phyloP scores from a whole-genome alignment of 2,113 vertebrate genomes.

The Ctenomys sociabilis region DNA sequence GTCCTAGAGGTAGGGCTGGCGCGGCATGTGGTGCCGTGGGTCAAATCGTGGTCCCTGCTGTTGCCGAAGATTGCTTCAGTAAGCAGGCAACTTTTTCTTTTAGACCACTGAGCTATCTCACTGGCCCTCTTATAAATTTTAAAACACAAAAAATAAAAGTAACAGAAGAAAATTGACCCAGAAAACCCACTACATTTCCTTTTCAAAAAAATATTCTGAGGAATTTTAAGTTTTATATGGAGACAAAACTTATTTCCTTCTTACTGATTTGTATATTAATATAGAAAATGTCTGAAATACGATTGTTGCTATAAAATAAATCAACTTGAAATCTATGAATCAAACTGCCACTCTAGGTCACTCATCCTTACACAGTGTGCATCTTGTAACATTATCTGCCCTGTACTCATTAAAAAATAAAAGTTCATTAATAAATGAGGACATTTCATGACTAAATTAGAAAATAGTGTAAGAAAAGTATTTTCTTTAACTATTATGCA shows the following conservation, averaged over 20 bases:
- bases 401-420: conserved; percentile 56
- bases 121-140: neutral
- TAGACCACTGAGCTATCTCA: too few species aligned
- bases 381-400: conserved; percentile 1
- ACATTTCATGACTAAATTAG: conserved; percentile 26
- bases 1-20: too few species aligned
- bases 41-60: too few species aligned
- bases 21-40: too few species aligned
- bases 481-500: conserved; percentile 21
- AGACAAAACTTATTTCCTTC: conserved; percentile 54
- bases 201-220: conserved; percentile 56
- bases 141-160: conserved; percentile 31
- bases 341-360: neutral
- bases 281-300: conserved; percentile 50
- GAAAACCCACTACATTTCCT: neutral
- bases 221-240: conserved; percentile 14
- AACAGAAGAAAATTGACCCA: conserved; percentile 1
- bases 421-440: conserved; percentile 54
- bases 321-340: conserved; percentile 46
- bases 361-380: conserved; percentile 20
- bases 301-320: conserved; percentile 51
- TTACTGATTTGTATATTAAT: conserved; percentile 53
- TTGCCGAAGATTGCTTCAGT: too few species aligned
- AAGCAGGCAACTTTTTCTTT: too few species aligned
- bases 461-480: conserved; percentile 33